phyloP scores from a whole-genome alignment of 1,140 invertebrate species.

The Drosophila nebulosa region DNA sequence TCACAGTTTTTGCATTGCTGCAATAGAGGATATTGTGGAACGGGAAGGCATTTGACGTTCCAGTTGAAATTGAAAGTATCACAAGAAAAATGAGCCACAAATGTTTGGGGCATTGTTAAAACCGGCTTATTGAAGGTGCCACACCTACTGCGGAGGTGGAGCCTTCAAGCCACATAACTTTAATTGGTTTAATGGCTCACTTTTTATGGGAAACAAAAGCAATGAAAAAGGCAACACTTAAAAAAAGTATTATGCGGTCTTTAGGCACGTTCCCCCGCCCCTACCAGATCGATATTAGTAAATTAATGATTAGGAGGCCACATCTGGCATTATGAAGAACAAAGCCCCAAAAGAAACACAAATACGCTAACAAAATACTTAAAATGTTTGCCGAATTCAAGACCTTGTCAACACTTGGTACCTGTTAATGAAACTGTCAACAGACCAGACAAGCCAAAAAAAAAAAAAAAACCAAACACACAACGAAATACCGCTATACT shows the following conservation, averaged over 20 bases:
- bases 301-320: conserved; percentile 31
- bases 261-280: conserved; percentile 13
- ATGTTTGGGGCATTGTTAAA: conserved; percentile 27
- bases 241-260: conserved; percentile 47
- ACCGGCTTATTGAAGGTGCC: conserved; percentile 39
- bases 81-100: conserved; percentile 30
- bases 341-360: neutral
- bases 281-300: conserved; percentile 57
- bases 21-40: conserved; percentile 51
- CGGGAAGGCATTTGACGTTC: conserved; percentile 29
- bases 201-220: conserved; percentile 40
- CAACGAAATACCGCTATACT: neutral
- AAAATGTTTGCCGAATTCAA: conserved; percentile 43
- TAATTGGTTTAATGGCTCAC: conserved; percentile 69
- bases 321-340: conserved; percentile 31
- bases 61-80: conserved; percentile 61
- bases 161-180: conserved; percentile 57
- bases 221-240: conserved; percentile 29
- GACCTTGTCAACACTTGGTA: conserved; percentile 49
- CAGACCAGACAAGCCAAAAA: neutral
- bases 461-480: neutral
- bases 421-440: conserved; percentile 64
- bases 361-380: conserved; percentile 4
- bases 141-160: conserved; percentile 69
- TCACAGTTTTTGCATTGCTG: conserved; percentile 16